A percentile compares a stretch with the other conserved stretches of the same genome.
Evolutionary conservation across 2,797 vertebrate species (phyloP).

Genomic region (Malacoraja senta): DNA sequence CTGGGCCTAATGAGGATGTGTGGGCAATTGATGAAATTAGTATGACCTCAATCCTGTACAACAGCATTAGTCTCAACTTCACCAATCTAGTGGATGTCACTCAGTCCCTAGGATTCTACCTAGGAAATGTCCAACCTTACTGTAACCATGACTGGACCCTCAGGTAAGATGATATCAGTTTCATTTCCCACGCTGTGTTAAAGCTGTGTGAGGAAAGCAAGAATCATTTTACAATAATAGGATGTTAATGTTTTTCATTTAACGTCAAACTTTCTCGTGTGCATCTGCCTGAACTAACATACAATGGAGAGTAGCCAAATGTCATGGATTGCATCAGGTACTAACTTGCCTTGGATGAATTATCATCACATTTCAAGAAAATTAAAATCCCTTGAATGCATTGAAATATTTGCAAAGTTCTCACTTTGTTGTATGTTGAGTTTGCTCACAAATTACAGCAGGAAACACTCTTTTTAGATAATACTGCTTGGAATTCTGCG

Average conservation of each 20-base stretch:
- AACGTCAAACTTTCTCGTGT: not conserved
- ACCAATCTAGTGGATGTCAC: slow-evolving; percentile 91
- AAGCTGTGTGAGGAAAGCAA: not conserved
- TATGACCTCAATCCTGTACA: slow-evolving; percentile 94
- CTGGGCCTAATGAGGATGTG: slow-evolving; percentile 84
- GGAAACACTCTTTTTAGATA: not conserved
- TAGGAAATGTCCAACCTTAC: slow-evolving; percentile 94
- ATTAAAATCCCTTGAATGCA: not conserved
- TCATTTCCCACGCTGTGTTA: not conserved
- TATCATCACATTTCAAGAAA: not conserved
- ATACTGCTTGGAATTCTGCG: not conserved
- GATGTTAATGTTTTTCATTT: not conserved
- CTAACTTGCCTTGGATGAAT: not conserved
- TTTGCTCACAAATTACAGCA: not conserved
- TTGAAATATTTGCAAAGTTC: not conserved
- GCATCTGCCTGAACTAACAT: not conserved
- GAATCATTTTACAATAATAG: not conserved
- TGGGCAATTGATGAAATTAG: slow-evolving; percentile 98
- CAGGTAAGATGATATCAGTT: slow-evolving; percentile 64
- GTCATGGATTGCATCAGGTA: not conserved
- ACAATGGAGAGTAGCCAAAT: not conserved
- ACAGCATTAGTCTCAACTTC: slow-evolving; percentile 95
- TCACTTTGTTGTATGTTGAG: not conserved
- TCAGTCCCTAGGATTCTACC: slow-evolving; percentile 94
- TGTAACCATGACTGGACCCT: slow-evolving; percentile 96